Conservation (phyloP, 2,113 vertebrate species). For the Craseonycteris thonglongyai region DNA sequence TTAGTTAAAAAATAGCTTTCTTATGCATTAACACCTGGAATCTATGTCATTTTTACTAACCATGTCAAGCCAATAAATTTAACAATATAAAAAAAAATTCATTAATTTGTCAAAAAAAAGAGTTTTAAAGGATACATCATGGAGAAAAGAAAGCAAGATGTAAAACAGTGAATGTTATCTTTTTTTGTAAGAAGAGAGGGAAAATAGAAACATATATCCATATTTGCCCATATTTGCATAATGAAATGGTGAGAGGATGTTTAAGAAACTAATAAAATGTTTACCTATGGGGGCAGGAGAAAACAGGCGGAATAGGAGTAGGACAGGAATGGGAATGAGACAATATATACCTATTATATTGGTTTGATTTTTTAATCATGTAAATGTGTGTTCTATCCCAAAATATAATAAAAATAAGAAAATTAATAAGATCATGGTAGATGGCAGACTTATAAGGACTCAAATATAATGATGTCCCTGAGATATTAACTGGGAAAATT, state of each 20-base stretch:
- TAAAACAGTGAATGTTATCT: too few relatives aligned
- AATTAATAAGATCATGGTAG: not conserved
- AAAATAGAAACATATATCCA: not conserved
- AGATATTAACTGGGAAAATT: constrained; percentile 1
- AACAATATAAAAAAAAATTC: too few relatives aligned
- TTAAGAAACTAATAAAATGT: not conserved
- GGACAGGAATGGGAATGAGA: not conserved
- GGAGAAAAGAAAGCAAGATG: not conserved
- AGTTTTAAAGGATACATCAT: not conserved
- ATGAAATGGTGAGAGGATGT: not conserved
- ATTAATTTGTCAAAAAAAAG: too few relatives aligned
- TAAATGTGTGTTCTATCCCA: not conserved
- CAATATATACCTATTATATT: not conserved
- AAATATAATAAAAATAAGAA: constrained; percentile 11
- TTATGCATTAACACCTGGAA: not conserved
- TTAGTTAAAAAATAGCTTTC: not conserved
- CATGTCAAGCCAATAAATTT: too few relatives aligned
- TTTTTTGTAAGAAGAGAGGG: not conserved
- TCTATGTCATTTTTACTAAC: too few relatives aligned
- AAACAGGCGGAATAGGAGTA: not conserved
- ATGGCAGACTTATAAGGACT: not conserved
- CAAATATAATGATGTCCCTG: not conserved
- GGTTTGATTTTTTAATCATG: not conserved
- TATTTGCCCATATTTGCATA: not conserved
- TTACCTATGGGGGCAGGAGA: not conserved